Evolutionary conservation across 2,113 vertebrate genomes (phyloP).

Genomic region (Procavia capensis): DNA sequence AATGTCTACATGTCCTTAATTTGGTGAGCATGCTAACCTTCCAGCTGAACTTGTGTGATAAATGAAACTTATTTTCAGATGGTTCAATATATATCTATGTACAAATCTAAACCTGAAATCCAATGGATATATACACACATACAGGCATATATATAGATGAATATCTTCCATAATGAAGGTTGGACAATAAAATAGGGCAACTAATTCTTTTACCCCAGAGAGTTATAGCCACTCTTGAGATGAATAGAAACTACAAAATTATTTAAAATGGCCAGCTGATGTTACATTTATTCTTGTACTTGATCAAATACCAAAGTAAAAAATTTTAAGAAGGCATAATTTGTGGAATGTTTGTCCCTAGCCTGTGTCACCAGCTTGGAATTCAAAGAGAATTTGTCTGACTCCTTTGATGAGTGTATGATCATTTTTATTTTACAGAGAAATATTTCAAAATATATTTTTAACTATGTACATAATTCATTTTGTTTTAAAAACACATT

Average conservation of each 20-base stretch:
- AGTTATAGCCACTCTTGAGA: background rate
- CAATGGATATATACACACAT: too few relatives aligned
- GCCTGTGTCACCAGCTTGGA: background rate
- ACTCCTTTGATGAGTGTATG: background rate
- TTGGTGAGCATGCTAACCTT: background rate
- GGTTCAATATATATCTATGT: background rate
- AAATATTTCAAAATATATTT: conserved; percentile 25
- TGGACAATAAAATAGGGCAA: background rate
- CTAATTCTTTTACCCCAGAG: background rate
- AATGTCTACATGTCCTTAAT: background rate
- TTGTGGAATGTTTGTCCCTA: background rate
- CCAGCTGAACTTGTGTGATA: background rate
- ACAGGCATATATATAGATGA: background rate
- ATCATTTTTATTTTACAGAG: background rate
- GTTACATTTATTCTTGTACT: background rate
- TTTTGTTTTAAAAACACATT: background rate
- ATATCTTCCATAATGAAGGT: background rate
- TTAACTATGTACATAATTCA: background rate
- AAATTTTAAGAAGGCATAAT: background rate
- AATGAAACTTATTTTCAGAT: conserved; percentile 6
- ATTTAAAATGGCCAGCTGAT: background rate
- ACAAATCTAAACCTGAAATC: background rate
- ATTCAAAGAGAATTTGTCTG: background rate
- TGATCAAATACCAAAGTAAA: background rate
- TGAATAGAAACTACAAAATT: background rate